phyloP scores from a whole-genome alignment of 2,797 vertebrate genomes.

The Schizothorax lantsangensis region DNA sequence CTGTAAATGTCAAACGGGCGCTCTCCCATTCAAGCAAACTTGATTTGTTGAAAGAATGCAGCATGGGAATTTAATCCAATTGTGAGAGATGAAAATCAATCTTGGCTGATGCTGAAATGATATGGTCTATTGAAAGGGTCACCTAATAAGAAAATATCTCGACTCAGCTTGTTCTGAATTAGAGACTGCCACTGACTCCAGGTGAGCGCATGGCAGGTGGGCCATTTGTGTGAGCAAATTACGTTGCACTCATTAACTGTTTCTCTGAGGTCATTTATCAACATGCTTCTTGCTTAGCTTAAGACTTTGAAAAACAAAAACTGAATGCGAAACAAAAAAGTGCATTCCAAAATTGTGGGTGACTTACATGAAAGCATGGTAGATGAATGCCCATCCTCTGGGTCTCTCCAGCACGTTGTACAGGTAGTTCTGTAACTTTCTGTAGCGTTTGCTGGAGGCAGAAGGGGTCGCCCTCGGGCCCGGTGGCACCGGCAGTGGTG shows the following conservation, averaged over 20 bases:
- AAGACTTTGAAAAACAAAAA: not conserved
- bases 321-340: not conserved
- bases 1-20: constrained; percentile 26
- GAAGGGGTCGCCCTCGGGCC: constrained; percentile 74
- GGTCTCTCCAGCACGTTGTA: constrained; percentile 98
- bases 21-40: constrained; percentile 21
- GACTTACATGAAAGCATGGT: constrained; percentile 98
- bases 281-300: not conserved
- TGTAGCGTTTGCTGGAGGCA: constrained; percentile 85
- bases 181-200: constrained; percentile 61
- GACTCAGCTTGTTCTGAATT: constrained; percentile 67
- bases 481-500: constrained; percentile 79
- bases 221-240: not conserved
- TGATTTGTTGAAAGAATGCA: constrained; percentile 41
- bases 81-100: constrained; percentile 62
- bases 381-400: constrained; percentile 96
- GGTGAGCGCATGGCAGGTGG: constrained; percentile 54
- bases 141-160: constrained; percentile 63
- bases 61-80: constrained; percentile 27
- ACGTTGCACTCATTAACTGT: not conserved
- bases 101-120: constrained; percentile 66
- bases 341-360: not conserved
- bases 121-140: constrained; percentile 58
- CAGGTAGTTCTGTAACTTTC: constrained; percentile 92
- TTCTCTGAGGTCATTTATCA: constrained; percentile 24